Base-by-base conservation (phyloP, 2,888 invertebrate genomes). In the Lobophora halterata region DNA sequence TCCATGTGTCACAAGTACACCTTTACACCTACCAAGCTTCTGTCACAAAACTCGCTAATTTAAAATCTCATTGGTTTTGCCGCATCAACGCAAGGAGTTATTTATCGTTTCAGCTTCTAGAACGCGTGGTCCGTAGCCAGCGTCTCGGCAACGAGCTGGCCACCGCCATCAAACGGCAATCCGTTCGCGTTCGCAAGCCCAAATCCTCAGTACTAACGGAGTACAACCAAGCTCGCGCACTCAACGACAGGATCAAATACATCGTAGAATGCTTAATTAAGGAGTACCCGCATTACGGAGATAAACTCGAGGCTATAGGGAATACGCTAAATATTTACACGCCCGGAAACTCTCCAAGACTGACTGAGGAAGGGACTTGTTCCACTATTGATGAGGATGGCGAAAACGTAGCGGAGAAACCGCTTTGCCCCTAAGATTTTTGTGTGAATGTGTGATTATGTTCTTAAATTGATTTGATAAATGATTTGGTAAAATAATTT, bases 101-200 rank as follows among this genome's bases (percentile, higher is more conserved):
- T 16, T 34, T 27, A 9, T 33, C n/a, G 0, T 65, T 57, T 0
- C 63, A 87, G 86, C 78, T 89, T 3, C 57, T 90, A 17, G 89
- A 89, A 46, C 80, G 79, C 25, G 89, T 95, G 9, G 89, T 94
- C 1, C 89, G 92, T 27, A 90, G 91, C 53, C 95, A 95, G 66
- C 90, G 91, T 14, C 91, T 92, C 46, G 90, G 91, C 14, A 90
- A 85, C 48, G 89, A 92, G 53, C 89, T 92, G 34, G 60, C 79
- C 0, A 85, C 85, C 1, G 78, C 91, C 0, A 65, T 87, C 1
- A 88, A 88, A 38, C 73, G 81, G 0, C 79, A 79, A 33, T 73
- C 76, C 0, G 48, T 86, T 1, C 71, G 67, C 19, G 61, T 76
- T 1, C 71, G 58, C 41, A 86, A 81, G 26, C 79, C 88, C 0